Conservation (phyloP, 1,140 invertebrate species). For the Hydropsyche tenuis region DNA sequence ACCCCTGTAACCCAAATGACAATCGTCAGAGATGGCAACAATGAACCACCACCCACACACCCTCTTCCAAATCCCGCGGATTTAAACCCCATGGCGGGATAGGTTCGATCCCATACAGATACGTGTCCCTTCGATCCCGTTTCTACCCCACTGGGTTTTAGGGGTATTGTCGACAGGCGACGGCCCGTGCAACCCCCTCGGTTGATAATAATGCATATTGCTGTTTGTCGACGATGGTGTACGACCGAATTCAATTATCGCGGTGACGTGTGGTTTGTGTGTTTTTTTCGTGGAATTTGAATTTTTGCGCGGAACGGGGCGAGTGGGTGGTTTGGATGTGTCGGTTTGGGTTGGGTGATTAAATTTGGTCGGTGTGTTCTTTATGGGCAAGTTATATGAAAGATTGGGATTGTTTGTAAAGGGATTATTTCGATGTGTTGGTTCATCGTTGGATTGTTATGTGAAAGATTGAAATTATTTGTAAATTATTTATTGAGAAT, state of each 20-base stretch:
- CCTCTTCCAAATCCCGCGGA: conserved; percentile 17
- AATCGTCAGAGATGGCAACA: conserved; percentile 30
- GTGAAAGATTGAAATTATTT: too few species aligned
- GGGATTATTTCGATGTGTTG: too few species aligned
- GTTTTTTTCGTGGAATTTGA: not conserved
- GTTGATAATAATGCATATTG: not conserved
- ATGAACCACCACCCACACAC: conserved; percentile 17
- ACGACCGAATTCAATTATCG: conserved; percentile 8
- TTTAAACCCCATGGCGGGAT: conserved; percentile 11
- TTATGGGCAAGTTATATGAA: too few species aligned
- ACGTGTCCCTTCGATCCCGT: too few species aligned
- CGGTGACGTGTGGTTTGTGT: not conserved
- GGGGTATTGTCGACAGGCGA: conserved; percentile 27
- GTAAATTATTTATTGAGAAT: too few species aligned
- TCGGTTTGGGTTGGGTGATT: too few species aligned
- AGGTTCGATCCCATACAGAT: too few species aligned
- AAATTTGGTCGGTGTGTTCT: too few species aligned
- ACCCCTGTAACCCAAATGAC: conserved; percentile 23
- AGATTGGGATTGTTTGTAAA: too few species aligned
- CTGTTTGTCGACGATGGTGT: conserved; percentile 7
- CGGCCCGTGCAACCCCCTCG: not conserved
- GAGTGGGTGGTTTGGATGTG: too few species aligned
- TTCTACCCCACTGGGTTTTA: not conserved
- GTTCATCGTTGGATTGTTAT: too few species aligned
- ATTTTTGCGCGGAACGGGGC: too few species aligned